phyloP scores from a whole-genome alignment of 2,888 invertebrate species.

The Ophioninae sp. region DNA sequence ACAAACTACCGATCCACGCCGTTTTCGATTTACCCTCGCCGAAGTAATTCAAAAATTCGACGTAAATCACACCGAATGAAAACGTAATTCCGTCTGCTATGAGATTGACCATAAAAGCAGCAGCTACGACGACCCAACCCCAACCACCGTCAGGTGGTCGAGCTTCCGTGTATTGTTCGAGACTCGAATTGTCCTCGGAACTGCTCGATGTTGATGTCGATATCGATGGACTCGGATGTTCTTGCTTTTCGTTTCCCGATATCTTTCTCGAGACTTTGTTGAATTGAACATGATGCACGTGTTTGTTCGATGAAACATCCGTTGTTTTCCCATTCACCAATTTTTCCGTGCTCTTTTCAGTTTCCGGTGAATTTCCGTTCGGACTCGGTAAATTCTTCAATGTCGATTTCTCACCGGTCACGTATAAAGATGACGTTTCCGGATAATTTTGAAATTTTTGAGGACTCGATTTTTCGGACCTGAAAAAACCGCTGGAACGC shows the following conservation, averaged over 20 bases:
- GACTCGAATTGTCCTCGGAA: constrained; percentile 85
- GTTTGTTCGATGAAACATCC: constrained; percentile 62
- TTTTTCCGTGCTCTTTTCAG: constrained; percentile 70
- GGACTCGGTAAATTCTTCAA: constrained; percentile 58
- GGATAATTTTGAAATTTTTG: constrained; percentile 66
- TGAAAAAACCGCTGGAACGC: constrained; percentile 70
- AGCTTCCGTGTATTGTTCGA: constrained; percentile 85
- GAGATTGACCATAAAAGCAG: constrained; percentile 93
- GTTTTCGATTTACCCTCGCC: constrained; percentile 92
- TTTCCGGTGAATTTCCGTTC: constrained; percentile 15
- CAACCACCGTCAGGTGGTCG: constrained; percentile 94
- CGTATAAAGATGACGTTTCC: constrained; percentile 61
- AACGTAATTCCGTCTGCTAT: constrained; percentile 96
- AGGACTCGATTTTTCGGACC: constrained; percentile 63
- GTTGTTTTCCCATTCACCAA: constrained; percentile 70
- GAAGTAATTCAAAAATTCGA: constrained; percentile 92
- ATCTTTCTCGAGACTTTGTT: constrained; percentile 69
- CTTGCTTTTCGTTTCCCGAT: constrained; percentile 24
- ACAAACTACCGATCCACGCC: constrained; percentile 94
- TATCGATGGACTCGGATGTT: constrained; percentile 76
- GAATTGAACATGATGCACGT: constrained; percentile 77
- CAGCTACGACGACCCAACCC: constrained; percentile 96
- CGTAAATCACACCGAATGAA: constrained; percentile 94
- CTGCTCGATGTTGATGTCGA: constrained; percentile 82
- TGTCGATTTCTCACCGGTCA: constrained; percentile 63